Conservation (phyloP, 2,113 vertebrate species). For the Ciconia maguari region DNA sequence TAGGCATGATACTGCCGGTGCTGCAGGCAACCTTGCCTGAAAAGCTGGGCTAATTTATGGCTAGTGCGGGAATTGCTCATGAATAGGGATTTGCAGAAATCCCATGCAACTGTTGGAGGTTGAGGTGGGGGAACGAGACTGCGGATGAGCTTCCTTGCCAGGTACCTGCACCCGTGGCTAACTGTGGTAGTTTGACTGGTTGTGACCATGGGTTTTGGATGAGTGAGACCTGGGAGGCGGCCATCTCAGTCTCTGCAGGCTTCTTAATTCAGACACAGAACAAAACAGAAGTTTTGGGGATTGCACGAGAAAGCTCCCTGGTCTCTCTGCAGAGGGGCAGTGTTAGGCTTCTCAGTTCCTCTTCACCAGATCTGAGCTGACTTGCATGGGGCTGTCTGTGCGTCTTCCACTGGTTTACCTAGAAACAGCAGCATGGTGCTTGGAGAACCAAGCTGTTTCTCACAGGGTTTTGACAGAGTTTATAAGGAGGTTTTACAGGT, state of each 20-base stretch:
- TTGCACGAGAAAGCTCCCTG: neutral
- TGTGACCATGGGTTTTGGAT: neutral
- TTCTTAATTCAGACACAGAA: neutral
- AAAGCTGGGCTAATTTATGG: neutral
- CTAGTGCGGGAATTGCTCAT: fast-evolving
- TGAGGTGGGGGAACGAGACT: neutral
- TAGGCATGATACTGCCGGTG: neutral
- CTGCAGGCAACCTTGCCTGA: neutral
- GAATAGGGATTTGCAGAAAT: neutral
- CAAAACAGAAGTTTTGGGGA: neutral
- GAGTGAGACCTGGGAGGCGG: neutral
- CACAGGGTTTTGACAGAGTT: neutral
- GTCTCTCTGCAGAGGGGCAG: neutral
- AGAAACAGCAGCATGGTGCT: neutral
- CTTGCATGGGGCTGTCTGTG: neutral
- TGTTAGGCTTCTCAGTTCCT: neutral
- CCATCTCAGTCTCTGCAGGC: neutral
- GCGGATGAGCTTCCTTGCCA: neutral
- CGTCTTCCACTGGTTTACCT: neutral
- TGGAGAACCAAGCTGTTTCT: neutral
- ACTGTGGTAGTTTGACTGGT: neutral
- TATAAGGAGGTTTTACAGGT: neutral
- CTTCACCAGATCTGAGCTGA: neutral
- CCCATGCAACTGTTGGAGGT: neutral
- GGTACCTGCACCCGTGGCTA: neutral